Conservation (phyloP, 2,888 invertebrate species). For the Pandemis cinnamomeana region DNA sequence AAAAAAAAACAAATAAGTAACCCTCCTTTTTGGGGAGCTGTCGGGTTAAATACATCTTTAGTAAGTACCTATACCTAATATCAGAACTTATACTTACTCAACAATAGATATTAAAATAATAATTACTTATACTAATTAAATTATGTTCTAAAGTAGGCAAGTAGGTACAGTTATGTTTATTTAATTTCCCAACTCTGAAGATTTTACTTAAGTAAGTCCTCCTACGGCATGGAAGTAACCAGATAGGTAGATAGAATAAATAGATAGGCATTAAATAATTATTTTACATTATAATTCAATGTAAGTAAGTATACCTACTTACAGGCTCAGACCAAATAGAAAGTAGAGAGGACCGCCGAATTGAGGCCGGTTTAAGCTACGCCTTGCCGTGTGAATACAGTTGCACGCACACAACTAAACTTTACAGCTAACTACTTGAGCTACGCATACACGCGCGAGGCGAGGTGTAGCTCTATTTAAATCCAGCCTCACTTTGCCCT, state of each 20-base stretch:
- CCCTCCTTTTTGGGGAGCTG: background rate
- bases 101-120: constrained; percentile 9
- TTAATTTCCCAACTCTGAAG: too few species aligned
- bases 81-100: constrained; percentile 1
- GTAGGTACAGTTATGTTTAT: too few species aligned
- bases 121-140: background rate
- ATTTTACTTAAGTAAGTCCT: background rate
- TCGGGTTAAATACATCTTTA: background rate
- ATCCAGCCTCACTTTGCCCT: too few species aligned
- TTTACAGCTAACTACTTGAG: too few species aligned
- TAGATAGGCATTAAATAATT: background rate
- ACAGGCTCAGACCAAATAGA: background rate
- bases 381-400: too few species aligned
- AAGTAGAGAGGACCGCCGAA: too few species aligned
- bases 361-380: too few species aligned
- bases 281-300: background rate
- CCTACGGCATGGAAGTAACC: background rate
- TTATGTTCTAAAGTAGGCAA: too few species aligned
- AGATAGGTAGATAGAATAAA: background rate
- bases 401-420: too few species aligned
- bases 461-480: too few species aligned
- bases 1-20: background rate
- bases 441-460: too few species aligned
- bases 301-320: background rate
- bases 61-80: too few species aligned